A percentile compares a stretch with the other conserved stretches of the same genome.
Conservation (phyloP, 2,797 vertebrate genomes). For the Coranthus polyacanthus region DNA sequence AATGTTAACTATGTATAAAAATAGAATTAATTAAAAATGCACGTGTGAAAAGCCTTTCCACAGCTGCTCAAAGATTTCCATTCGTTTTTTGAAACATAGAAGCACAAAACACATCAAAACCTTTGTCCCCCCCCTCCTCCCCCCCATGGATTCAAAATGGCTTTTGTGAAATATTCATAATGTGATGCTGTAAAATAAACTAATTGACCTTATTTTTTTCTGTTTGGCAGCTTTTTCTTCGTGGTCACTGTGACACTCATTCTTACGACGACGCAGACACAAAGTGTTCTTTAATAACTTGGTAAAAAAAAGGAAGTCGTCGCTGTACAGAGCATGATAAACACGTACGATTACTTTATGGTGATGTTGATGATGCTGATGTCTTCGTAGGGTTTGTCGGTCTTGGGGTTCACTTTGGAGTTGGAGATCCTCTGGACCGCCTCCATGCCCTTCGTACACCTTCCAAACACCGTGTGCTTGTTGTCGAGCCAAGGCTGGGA, state of each 20-base stretch:
- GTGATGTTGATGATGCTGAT: slow-evolving; percentile 99
- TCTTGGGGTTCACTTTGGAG: slow-evolving; percentile 97
- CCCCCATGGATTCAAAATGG: slow-evolving; percentile 74
- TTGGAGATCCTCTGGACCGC: slow-evolving; percentile 98
- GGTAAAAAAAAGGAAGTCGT: slow-evolving; percentile 54
- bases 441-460: slow-evolving; percentile 98
- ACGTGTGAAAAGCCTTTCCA: slow-evolving; percentile 66
- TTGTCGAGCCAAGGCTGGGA: slow-evolving; percentile 97
- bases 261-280: no score
- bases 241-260: no score
- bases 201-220: slow-evolving; percentile 48
- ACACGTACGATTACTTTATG: slow-evolving; percentile 85
- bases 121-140: no score
- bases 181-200: slow-evolving; percentile 84
- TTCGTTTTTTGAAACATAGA: slow-evolving; percentile 64
- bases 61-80: slow-evolving; percentile 54
- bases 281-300: slow-evolving; percentile 57
- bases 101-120: slow-evolving; percentile 73
- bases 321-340: slow-evolving; percentile 48
- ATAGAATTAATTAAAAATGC: slow-evolving; percentile 48
- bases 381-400: slow-evolving; percentile 98
- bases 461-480: slow-evolving; percentile 98
- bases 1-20: slow-evolving; percentile 80
- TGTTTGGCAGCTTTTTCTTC: not conserved
- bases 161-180: slow-evolving; percentile 82